Percentiles rank a stretch among this genome's conserved stretches.
Conservation (phyloP, 2,888 invertebrate genomes). For the Drosophila subquinaria region DNA sequence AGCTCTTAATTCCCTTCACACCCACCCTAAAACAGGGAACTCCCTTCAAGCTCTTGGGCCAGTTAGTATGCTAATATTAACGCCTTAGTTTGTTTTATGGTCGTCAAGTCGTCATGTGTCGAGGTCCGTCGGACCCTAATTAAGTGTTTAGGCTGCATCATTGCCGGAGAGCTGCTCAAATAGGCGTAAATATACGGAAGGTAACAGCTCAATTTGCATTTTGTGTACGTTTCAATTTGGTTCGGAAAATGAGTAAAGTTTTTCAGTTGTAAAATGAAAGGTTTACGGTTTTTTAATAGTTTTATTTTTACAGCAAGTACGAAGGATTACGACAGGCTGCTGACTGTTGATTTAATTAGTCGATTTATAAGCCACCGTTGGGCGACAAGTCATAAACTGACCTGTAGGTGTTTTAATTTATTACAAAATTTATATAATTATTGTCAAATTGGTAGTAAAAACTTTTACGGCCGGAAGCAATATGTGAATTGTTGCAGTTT, state of each 20-base stretch:
- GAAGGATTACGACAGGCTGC: constrained; percentile 28
- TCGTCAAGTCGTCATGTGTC: constrained; percentile 67
- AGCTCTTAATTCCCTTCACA: constrained; percentile 60
- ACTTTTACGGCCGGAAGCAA: constrained; percentile 56
- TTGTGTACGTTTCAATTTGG: constrained; percentile 57
- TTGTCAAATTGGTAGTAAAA: constrained; percentile 54
- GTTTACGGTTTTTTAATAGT: constrained; percentile 71
- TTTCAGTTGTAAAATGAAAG: constrained; percentile 53
- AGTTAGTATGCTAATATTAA: constrained; percentile 77
- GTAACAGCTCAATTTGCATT: constrained; percentile 80
- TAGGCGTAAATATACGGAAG: constrained; percentile 63
- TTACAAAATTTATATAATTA: constrained; percentile 49
- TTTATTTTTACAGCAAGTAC: constrained; percentile 32
- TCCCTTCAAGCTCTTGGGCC: constrained; percentile 35
- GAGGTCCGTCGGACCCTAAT: constrained; percentile 53
- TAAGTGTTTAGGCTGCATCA: constrained; percentile 74
- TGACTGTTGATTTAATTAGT: constrained; percentile 69
- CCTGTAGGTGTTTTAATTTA: constrained; percentile 54
- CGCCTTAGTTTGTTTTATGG: constrained; percentile 61
- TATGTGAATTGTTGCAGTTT: constrained; percentile 51
- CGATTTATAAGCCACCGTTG: constrained; percentile 60
- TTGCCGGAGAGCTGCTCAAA: constrained; percentile 51
- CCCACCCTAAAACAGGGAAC: constrained; percentile 31
- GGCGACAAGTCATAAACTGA: constrained; percentile 21
- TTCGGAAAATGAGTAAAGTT: constrained; percentile 40